Evolutionary conservation across 2,888 invertebrate genomes (phyloP), one percentile per base, ranked within the genome.

Genomic region (Volucella zonaria): DNA sequence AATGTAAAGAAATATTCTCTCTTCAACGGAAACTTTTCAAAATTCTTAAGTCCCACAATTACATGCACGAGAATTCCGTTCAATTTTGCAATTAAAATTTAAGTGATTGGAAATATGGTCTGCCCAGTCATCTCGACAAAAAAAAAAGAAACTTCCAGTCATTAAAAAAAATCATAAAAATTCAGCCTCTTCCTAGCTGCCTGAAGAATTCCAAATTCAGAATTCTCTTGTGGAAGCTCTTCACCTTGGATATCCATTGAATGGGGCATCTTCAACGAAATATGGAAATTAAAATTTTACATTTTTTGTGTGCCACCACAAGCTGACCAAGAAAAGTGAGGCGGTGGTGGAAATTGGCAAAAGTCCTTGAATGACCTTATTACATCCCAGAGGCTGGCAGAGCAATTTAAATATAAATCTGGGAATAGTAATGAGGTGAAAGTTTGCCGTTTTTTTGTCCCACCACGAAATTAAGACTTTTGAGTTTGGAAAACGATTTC

Each of bases 61-160:
- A 52, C 52, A 52, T 23, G 52, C 52, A 12, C 45, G 4, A 52
- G 8, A 0, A 1, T 52, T 52, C 52, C 52, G 52, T 52, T 52
- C 1, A 49, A 52, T 54, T 54, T 54, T 54, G 54, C 54, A 54
- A 54, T 54, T 54, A 54, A 18, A 54, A 54, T 8, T n/a, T 12
- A n/a, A 45, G n/a, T 12, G 45, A 45, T 43, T 49, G 8, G 49
- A 49, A 49, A 49, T n/a, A 14, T 49, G 49, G 49, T 49, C n/a
- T 49, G 31, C 31, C 2, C 15, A 49, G 12, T 6, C 11, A 45
- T 12, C 14, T 14, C n/a, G 12, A 8, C 14, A 14, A 8, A 43
- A 4, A 10, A 3, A 11, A 11, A 11, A 11, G 3, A 12, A 49
- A 49, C 14, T 49, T 14, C 14, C 3, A 49, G 3, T 49, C 14